Base-by-base conservation (phyloP, 2,113 vertebrate genomes). In the Phalacrocorax brasilianus region DNA sequence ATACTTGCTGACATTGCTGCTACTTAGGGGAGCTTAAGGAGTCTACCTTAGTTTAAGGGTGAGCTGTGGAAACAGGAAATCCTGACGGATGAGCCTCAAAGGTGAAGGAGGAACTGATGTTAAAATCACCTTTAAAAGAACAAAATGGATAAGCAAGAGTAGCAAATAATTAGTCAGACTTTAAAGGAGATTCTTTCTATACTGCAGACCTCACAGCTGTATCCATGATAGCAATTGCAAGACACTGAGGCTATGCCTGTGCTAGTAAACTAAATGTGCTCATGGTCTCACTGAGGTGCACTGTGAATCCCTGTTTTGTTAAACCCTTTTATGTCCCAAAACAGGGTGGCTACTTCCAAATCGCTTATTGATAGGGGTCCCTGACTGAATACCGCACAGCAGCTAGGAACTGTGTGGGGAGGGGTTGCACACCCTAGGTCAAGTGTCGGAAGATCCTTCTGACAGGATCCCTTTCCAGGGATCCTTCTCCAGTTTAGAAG, bases 11-110 rank as follows among this genome's bases (percentile, higher is more conserved):
- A 93, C 77, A 86, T 79, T 66, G 59, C 62, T 95, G 95, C 95
- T 95, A 50, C 89, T 65, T 77, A 92, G 78, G 76, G 58, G 68
- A 95, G 68, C 70, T 50, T 84, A 79, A 93, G 58, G 86, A 96
- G 74, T 76, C 70, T 95, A 88, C 94, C 91, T 95, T 91, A 81
- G 85, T 93, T 93, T 91, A 96, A 71, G 81, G 26, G 66, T 68
- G 88, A 96, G 62, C 50, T 95, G 78, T 81, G 86, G 90, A 76
- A 95, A 97, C 8, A 6, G 91, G 89, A 95, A 96, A 95, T 83
- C 56, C 79, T 93, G 74, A 21, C 12, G 85, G 87, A 67, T 71
- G 26, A 45, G 61, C 28, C 62, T 85, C 72, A 71, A 85, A 85
- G 93, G 83, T 61, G 58, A 93, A 96, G 91, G 90, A 89, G 49